Conservation (phyloP, 1,140 invertebrate genomes). For the Nasonia vitripennis region DNA sequence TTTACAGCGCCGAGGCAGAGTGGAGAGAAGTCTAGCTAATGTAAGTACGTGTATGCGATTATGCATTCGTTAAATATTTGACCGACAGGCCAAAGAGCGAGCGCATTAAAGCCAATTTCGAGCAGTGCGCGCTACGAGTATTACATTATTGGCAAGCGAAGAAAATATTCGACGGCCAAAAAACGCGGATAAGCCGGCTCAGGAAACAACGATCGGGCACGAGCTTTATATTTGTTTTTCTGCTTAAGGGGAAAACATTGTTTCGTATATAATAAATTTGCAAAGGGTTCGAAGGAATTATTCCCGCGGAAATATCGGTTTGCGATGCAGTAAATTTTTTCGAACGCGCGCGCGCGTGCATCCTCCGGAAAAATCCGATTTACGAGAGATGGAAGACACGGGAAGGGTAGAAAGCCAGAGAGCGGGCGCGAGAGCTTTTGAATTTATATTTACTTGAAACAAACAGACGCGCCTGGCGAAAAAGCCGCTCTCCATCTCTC, state of each 20-base stretch:
- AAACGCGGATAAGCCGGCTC: not conserved
- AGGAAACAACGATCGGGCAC: not conserved
- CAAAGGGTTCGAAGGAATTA: slow-evolving; percentile 10
- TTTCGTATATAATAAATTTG: slow-evolving; percentile 37
- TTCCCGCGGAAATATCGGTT: slow-evolving; percentile 39
- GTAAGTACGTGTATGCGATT: too few species aligned
- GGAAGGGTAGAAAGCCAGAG: not conserved
- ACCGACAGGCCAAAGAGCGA: too few species aligned
- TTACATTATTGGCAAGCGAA: not conserved
- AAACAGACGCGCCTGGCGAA: not conserved
- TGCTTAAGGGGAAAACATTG: not conserved
- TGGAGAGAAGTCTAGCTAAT: too few species aligned
- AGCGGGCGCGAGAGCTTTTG: slow-evolving; percentile 1
- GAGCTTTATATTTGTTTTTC: slow-evolving; percentile 19
- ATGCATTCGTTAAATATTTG: too few species aligned
- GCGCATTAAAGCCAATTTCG: not conserved
- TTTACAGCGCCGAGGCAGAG: too few species aligned
- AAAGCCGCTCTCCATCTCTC: not conserved
- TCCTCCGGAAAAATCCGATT: slow-evolving; percentile 40
- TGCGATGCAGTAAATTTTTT: slow-evolving; percentile 37
- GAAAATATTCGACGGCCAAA: not conserved
- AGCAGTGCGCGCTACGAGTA: not conserved
- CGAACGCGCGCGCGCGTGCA: not conserved
- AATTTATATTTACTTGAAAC: slow-evolving; percentile 45
- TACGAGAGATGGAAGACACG: slow-evolving; percentile 8